A percentile compares a stretch with the other conserved stretches of the same genome.
Evolutionary conservation across 2,797 vertebrate species (phyloP).

Genomic region (Pangasius larnaudii): DNA sequence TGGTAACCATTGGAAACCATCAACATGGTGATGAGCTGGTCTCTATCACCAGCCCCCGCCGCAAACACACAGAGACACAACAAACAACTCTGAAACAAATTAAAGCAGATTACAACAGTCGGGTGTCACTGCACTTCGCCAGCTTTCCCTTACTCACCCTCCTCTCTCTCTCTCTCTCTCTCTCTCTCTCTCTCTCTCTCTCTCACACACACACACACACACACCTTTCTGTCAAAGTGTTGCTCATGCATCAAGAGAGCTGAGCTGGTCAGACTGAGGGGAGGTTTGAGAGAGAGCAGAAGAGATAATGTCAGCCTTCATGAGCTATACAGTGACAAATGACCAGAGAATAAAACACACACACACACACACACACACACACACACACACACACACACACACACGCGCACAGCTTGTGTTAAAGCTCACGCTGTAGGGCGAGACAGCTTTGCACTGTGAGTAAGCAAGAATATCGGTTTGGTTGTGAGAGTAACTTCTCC

Average conservation of each 20-base stretch:
- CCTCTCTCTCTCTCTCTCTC: neutral
- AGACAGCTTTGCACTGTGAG: neutral
- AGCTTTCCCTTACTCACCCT: neutral
- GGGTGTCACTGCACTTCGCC: neutral
- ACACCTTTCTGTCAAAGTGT: constrained; percentile 6
- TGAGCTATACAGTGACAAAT: neutral
- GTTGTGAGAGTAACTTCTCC: neutral
- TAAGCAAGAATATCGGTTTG: neutral
- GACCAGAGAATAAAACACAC: neutral
- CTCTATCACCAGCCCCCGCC: constrained; percentile 14
- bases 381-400: neutral
- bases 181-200: neutral
- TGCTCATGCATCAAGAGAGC: constrained; percentile 9
- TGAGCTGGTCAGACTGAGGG: neutral
- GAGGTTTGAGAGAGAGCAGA: neutral
- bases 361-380: neutral
- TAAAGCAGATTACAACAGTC: constrained; percentile 29
- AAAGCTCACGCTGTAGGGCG: neutral
- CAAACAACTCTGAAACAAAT: constrained; percentile 15
- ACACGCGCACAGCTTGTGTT: neutral
- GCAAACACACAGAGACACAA: neutral
- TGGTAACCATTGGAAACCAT: constrained; percentile 36
- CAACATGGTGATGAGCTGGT: neutral
- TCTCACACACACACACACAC: neutral
- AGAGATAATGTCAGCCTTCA: neutral